Evolutionary conservation across 2,113 vertebrate genomes (phyloP).

Genomic region (Albula goreensis): DNA sequence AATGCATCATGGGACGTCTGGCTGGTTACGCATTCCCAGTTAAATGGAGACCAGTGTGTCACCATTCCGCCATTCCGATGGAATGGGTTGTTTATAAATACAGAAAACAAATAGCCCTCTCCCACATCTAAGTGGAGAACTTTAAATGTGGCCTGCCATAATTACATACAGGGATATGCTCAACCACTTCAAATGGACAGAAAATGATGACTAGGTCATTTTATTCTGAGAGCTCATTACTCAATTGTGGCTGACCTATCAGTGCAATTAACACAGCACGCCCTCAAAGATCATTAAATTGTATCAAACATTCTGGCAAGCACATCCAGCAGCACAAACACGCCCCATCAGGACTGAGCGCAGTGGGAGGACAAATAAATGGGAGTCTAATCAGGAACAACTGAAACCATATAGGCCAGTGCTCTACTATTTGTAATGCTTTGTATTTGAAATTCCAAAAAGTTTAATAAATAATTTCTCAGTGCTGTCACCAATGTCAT

Average conservation of each 20-base stretch:
- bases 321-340: background rate
- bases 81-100: background rate
- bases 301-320: background rate
- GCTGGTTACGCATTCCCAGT: background rate
- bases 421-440: no score
- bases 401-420: background rate
- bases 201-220: background rate
- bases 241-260: background rate
- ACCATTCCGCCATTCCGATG: background rate
- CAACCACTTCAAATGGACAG: background rate
- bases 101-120: background rate
- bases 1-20: background rate
- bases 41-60: background rate
- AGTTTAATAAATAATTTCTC: no score
- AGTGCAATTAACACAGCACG: background rate
- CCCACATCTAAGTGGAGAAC: conserved; percentile 2
- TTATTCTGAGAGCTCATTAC: background rate
- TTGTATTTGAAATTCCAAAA: no score
- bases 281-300: background rate
- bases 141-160: background rate
- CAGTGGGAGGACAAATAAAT: background rate
- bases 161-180: background rate
- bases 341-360: no score
- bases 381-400: background rate
- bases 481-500: no score